Percentiles rank a stretch among this genome's conserved stretches.
phyloP scores from a whole-genome alignment of 2,113 vertebrate genomes.

The Pyxicephalus adspersus region DNA sequence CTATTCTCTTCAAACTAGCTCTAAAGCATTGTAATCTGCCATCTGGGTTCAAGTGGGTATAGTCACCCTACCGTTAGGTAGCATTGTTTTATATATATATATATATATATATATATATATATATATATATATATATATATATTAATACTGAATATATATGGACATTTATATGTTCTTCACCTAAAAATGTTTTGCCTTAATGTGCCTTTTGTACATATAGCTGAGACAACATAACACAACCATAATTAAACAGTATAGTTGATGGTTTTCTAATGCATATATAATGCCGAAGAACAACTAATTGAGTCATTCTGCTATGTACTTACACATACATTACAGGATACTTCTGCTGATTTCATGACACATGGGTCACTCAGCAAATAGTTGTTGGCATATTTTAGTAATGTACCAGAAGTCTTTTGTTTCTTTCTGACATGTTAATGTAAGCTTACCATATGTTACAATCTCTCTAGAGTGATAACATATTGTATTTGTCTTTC shows the following conservation, averaged over 20 bases:
- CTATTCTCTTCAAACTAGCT: too few relatives aligned
- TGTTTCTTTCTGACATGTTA: slow-evolving; percentile 13
- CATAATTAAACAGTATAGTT: neutral
- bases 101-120: neutral
- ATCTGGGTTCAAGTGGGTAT: too few relatives aligned
- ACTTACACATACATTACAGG: slow-evolving; percentile 5
- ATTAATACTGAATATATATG: neutral
- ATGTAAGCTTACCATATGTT: slow-evolving; percentile 13
- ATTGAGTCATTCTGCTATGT: neutral
- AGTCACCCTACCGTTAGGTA: too few relatives aligned
- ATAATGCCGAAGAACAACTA: neutral
- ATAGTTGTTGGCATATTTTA: neutral
- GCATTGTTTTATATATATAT: too few relatives aligned
- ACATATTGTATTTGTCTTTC: neutral
- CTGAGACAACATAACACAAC: neutral
- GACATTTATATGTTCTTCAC: neutral
- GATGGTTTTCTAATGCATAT: neutral
- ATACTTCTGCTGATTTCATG: slow-evolving; percentile 11
- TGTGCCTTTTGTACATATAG: neutral
- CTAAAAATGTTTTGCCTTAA: neutral
- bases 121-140: too few relatives aligned
- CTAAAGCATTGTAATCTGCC: too few relatives aligned
- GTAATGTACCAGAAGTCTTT: neutral
- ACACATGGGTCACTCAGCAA: neutral
- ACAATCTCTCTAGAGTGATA: neutral